Base-by-base conservation (phyloP, 2,888 invertebrate genomes). In the Agonopterix subpropinquella region DNA sequence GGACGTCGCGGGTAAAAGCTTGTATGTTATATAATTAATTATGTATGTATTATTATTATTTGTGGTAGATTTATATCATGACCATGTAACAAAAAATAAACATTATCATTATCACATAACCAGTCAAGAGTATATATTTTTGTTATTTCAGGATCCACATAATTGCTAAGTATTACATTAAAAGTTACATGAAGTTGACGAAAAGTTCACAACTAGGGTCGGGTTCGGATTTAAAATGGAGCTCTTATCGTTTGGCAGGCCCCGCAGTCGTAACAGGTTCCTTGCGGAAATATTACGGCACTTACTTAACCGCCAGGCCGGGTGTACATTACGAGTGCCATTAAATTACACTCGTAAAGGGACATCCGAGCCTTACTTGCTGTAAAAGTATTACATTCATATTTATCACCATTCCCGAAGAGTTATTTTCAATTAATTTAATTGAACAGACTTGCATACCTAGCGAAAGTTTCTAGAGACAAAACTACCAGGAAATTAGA, bases 341-440 rank as follows among this genome's bases (percentile, higher is more conserved):
- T 62, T 59, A 61, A 62, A 59, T 58, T 47, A 42, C 49, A 52
- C 54, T 62, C 61, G 59, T 65, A 63, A 65, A 65, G 56, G 55
- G 49, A 54, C 59, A 56, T 48, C 44, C 48, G 49, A 43, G 51
- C 51, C 48, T 45, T 57, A 51, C 53, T 57, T 53, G 55, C 36
- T 52, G 53, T 49, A 45, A 56, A 62, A 57, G 10, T 60, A 62
- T 60, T 56, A 57, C 57, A 56, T 55, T 51, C 48, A 52, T 50
- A 57, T 60, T 56, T 57, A 55, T 51, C 53, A 52, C 53, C 44
- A 47, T 41, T 44, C 49, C 52, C 48, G 48, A 58, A 51, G 47
- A 45, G 18, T 28, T 28, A 28, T 28, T 5, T 28, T 28, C 28
- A 28, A 28, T 28, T 28, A 5, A 28, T 28, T 28, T 28, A 28